These are phyloP conservation scores for Siphamia tubifer DNA, from an alignment of 2,113 vertebrate genomes.

Conservation along the genomic window DNA sequence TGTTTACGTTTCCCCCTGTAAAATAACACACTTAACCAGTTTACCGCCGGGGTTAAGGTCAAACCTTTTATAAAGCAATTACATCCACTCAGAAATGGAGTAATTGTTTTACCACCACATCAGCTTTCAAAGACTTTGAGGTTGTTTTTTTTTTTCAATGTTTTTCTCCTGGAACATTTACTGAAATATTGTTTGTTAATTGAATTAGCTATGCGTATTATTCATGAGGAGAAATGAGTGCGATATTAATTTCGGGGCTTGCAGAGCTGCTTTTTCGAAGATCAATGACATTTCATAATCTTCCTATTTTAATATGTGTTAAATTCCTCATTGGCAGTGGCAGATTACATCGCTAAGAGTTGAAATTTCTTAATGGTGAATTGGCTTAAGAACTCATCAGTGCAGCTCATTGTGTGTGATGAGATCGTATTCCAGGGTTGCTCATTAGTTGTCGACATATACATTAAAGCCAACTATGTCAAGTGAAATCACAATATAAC, in stretches of 20 bases:
- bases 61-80: slow-evolving; percentile 37
- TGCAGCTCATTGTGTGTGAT: not conserved
- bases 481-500: not conserved
- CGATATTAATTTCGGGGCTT: slow-evolving; percentile 6
- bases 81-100: slow-evolving; percentile 34
- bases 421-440: not conserved
- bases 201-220: slow-evolving; percentile 36
- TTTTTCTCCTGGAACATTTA: slow-evolving; percentile 9
- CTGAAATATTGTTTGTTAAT: slow-evolving; percentile 41
- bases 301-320: not conserved
- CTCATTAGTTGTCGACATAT: not conserved
- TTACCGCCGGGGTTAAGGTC: slow-evolving; percentile 31
- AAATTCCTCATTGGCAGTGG: slow-evolving; percentile 9
- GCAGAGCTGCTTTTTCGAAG: slow-evolving; percentile 24
- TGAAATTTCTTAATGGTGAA: not conserved
- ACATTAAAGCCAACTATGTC: not conserved
- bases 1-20: slow-evolving; percentile 48
- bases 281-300: slow-evolving; percentile 25
- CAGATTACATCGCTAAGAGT: slow-evolving; percentile 2
- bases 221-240: slow-evolving; percentile 25
- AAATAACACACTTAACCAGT: slow-evolving; percentile 47
- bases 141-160: too few species aligned
- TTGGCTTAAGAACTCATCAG: not conserved
- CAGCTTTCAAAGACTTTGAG: slow-evolving; percentile 12
- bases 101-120: slow-evolving; percentile 32